Percentiles rank a stretch among this genome's conserved stretches.
Conservation (phyloP, 2,113 vertebrate species). For the Crotophaga sulcirostris region DNA sequence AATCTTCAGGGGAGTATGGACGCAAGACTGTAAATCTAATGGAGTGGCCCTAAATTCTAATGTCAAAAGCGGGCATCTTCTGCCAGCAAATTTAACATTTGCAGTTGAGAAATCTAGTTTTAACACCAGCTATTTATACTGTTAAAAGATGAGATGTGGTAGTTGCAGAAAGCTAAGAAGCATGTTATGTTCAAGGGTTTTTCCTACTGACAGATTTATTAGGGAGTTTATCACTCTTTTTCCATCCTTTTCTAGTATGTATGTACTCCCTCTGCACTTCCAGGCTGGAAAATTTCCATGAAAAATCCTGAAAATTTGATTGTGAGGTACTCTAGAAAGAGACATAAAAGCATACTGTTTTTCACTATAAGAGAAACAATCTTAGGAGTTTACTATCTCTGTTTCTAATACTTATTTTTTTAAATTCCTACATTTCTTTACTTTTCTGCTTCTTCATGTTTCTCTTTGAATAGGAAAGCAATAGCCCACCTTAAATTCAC, state of each 20-base stretch:
- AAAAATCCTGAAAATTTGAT: constrained; percentile 8
- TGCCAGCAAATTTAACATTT: constrained; percentile 52
- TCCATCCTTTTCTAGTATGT: background rate
- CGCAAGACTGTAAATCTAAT: constrained; percentile 72
- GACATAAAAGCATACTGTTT: background rate
- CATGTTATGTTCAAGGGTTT: constrained; percentile 21
- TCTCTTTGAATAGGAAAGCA: background rate
- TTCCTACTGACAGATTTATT: constrained; percentile 64
- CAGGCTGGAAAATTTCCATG: background rate
- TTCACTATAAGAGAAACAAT: background rate
- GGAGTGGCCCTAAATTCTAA: constrained; percentile 68
- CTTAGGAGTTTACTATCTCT: background rate
- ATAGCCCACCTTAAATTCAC: background rate
- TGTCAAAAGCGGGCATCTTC: constrained; percentile 73
- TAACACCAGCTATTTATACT: constrained; percentile 46
- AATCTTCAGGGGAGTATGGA: constrained; percentile 79
- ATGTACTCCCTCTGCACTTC: no score
- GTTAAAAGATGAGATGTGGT: constrained; percentile 51
- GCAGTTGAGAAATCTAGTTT: background rate
- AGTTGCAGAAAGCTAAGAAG: constrained; percentile 34
- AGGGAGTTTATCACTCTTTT: constrained; percentile 50
- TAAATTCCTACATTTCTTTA: background rate
- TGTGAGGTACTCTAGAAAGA: background rate
- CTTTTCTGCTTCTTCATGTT: background rate
- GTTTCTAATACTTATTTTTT: background rate